Base-by-base conservation (phyloP, 2,797 vertebrate genomes). In the Melanogrammus aeglefinus region DNA sequence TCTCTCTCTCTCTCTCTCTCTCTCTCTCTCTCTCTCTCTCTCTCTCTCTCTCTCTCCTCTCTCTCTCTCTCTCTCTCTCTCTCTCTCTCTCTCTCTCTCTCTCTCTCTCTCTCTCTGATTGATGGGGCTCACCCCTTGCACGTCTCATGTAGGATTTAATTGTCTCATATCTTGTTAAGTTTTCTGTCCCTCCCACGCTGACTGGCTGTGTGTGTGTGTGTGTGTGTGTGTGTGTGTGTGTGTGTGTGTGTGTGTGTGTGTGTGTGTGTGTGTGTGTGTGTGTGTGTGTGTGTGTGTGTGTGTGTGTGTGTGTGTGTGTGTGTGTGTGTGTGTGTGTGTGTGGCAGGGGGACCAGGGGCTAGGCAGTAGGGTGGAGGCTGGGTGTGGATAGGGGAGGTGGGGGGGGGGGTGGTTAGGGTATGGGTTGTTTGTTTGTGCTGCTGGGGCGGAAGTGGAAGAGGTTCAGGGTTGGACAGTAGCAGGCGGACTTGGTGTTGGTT, bases 131-230 rank as follows among this genome's bases (percentile, higher is more conserved):
- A 21, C 18, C 21, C 72, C 73, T 57, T 75, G 24, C 82, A 74
- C 63, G 14, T 81, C 77, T 80, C 66, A 78, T 82, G 77, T 74
- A 69, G 81, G 83, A 85, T 86, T 88, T 80, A 78, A 83, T 82
- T 73, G 74, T 77, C n/a, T 79, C 83, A 82, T 39, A 88, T 87
- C 85, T 82, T 85, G 81, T 88, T 83, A 86, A 81, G 75, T 79
- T 79, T 76, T 83, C 71, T 36, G 72, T 51, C 57, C 63, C 75
- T 77, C 75, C 83, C 29, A 83, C 29, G 4, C n/a, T 63, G 57
- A 24, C 57, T 63, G 57, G 6, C 18, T 63, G 51, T 3, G 3
- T 63, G 24, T 33, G 24, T 81, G 80, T 63, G 51, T 63, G 51
- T 51, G 47, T 51, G 47, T 51, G 47, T 51, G 47, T 51, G 47